Percentiles rank a stretch among this genome's conserved stretches.
phyloP scores from a whole-genome alignment of 2,888 invertebrate species.

The Netelia melanura region DNA sequence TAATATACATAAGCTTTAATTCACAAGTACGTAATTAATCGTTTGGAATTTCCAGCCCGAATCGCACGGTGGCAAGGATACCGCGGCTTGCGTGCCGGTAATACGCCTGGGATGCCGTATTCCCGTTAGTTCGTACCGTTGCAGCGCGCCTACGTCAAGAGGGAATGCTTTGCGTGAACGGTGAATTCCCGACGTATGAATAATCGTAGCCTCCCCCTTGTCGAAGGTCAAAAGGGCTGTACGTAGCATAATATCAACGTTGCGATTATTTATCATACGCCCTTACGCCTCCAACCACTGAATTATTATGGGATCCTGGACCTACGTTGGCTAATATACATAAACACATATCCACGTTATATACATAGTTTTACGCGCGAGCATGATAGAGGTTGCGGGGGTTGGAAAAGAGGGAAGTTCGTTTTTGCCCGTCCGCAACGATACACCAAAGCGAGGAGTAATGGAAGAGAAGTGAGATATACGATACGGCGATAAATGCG shows the following conservation, averaged over 20 bases:
- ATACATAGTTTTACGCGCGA: constrained; percentile 28
- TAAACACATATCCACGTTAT: background rate
- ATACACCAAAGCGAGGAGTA: constrained; percentile 1
- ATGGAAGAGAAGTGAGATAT: constrained; percentile 4
- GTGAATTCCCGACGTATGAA: constrained; percentile 14
- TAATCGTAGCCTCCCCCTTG: background rate
- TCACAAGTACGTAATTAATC: constrained; percentile 31
- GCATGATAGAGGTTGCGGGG: background rate
- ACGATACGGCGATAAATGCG: constrained; percentile 19
- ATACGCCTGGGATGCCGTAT: constrained; percentile 30
- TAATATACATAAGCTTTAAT: constrained; percentile 18
- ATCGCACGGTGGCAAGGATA: constrained; percentile 11
- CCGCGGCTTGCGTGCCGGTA: constrained; percentile 35
- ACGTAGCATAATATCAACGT: background rate
- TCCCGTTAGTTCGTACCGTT: background rate
- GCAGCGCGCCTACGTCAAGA: background rate
- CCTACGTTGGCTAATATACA: background rate
- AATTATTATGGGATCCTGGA: background rate
- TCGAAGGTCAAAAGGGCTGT: background rate
- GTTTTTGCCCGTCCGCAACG: constrained; percentile 37
- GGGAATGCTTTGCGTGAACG: constrained; percentile 28
- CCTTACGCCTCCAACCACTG: background rate
- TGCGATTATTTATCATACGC: background rate
- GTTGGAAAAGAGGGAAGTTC: background rate
- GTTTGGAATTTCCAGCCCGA: constrained; percentile 8